These are phyloP conservation scores for Ophonus ardosiacus DNA, from an alignment of 2,888 invertebrate species.

Conservation along the genomic window DNA sequence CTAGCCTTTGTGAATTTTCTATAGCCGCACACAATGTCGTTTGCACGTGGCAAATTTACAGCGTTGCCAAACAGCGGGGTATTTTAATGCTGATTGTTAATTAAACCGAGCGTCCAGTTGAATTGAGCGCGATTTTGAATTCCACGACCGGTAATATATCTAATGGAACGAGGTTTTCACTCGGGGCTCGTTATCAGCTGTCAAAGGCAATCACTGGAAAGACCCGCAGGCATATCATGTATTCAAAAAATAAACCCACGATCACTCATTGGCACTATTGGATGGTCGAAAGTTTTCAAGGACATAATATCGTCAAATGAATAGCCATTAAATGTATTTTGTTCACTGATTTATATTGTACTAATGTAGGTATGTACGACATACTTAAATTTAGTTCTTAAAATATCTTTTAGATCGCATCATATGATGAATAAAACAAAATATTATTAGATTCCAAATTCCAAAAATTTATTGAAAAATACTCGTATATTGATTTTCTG, in stretches of 20 bases:
- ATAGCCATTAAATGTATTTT: not conserved
- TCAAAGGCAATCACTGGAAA: slow-evolving; percentile 34
- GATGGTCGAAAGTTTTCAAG: not conserved
- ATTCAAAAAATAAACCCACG: not conserved
- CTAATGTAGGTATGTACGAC: too few species aligned
- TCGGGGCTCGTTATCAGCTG: slow-evolving; percentile 52
- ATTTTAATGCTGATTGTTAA: slow-evolving; percentile 59
- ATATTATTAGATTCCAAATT: too few species aligned
- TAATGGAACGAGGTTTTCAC: slow-evolving; percentile 48
- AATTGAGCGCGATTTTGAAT: slow-evolving; percentile 41
- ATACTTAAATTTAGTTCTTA: too few species aligned
- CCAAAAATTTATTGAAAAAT: too few species aligned
- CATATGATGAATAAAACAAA: too few species aligned
- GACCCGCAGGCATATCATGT: slow-evolving; percentile 2
- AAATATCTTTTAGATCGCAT: too few species aligned
- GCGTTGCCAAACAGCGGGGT: slow-evolving; percentile 44
- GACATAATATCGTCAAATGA: not conserved
- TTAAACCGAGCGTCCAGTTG: slow-evolving; percentile 51
- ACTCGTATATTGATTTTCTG: too few species aligned
- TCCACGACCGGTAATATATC: slow-evolving; percentile 27
- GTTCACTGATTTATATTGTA: too few species aligned
- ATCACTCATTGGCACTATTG: not conserved
- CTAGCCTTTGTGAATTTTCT: slow-evolving; percentile 12
- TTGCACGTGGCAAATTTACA: slow-evolving; percentile 30
- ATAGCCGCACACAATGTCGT: slow-evolving; percentile 17